Base-by-base conservation (phyloP, 2,888 invertebrate genomes). In the Poecilus cupreus region DNA sequence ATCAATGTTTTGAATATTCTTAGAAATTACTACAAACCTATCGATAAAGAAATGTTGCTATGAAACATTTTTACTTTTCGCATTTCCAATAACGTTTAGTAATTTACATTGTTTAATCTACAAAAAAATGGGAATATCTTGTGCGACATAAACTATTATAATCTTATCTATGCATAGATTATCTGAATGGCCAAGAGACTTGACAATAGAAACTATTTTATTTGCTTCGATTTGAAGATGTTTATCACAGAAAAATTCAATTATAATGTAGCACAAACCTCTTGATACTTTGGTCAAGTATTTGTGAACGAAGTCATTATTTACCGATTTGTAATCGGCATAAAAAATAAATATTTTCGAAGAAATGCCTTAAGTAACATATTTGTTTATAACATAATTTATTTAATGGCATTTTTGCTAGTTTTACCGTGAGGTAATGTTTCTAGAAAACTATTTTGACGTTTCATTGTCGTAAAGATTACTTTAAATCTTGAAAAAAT, bases 151-250 rank as follows among this genome's bases (percentile, higher is more conserved):
- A 51, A 51, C 51, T 18, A 51, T 16, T n/a, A 51, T 51, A 51
- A 51, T 51, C 51, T 51, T 51, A 51, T 51, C 51, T 51, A 51
- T 51, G 18, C 18, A 4, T 16, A 51, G 51, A 51, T 51, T 51
- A 51, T 51, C 18, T 22, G 18, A 13, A 51, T 18, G 16, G 46
- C 51, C 51, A 51, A 16, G 51, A 51, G 51, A 37, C 26, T 79
- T 70, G 11, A 79, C 79, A 79, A 79, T 79, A 79, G 79, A 79
- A 79, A 79, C 49, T 68, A 79, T 79, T 68, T 79, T 79, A 79
- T 79, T 79, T 79, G 51, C 54, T 37, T 68, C 49, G 24, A 51
- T 70, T 70, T 79, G 8, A 32, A 79, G 70, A 51, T 49, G 51
- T 20, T 79, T 37, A 78, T 78, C 57, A 20, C 43, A 22, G 26